Evolutionary conservation across 2,888 invertebrate species (phyloP).

Genomic region (Drepanosiphum platanoidis): DNA sequence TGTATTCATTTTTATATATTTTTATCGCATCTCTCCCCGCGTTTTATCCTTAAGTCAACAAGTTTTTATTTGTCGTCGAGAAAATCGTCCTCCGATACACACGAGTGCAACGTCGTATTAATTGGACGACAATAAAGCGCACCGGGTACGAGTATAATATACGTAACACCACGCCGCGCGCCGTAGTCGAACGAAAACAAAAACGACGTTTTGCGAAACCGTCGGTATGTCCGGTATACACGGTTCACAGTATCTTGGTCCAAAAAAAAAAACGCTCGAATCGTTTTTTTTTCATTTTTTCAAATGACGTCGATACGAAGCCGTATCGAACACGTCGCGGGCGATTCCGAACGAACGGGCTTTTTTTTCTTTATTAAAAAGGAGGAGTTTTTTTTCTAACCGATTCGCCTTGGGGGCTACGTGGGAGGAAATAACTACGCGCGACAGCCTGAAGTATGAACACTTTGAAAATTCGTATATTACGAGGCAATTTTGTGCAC

Average conservation of each 20-base stretch:
- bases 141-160: not conserved
- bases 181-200: not conserved
- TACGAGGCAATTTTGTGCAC: too few relatives aligned
- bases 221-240: not conserved
- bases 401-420: too few relatives aligned
- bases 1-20: conserved; percentile 12
- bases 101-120: not conserved
- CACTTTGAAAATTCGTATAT: too few relatives aligned
- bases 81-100: not conserved
- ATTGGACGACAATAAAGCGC: not conserved
- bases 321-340: not conserved
- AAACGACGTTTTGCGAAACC: too few relatives aligned
- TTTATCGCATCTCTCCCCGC: not conserved
- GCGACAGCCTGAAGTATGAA: too few relatives aligned
- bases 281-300: not conserved
- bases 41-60: conserved; percentile 29
- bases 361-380: too few relatives aligned
- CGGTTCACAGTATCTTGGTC: not conserved
- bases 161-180: too few relatives aligned
- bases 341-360: not conserved
- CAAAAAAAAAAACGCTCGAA: not conserved
- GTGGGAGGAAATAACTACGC: too few relatives aligned
- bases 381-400: too few relatives aligned
- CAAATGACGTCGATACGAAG: not conserved
- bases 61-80: not conserved